Base-by-base conservation (phyloP, 2,888 invertebrate genomes). In the Polydrusus pterygomalis region DNA sequence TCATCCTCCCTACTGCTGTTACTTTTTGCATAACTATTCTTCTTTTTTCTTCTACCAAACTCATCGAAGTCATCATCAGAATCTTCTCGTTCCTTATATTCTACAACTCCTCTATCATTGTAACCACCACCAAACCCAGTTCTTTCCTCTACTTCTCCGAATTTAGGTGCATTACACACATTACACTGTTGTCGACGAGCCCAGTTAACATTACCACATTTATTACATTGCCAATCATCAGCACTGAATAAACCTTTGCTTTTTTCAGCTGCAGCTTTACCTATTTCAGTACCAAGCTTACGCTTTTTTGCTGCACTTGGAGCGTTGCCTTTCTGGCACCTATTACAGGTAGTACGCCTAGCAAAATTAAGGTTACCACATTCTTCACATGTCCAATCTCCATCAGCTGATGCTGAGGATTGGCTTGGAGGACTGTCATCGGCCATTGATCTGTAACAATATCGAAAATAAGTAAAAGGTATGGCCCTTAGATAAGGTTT, bases 181-280 rank as follows among this genome's bases (percentile, higher is more conserved):
- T 99, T 99, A 89, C 99, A 99, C 70, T 96, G 96, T 84, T 94
- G 94, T 70, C 99, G 91, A 79, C 98, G 91, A 25, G 99, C 98
- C 99, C 98, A 98, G 88, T 99, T 99, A 11, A 99, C 99, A 88
- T 99, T 99, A n/a, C 98, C 98, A 89, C 99, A 99, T 90, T 98
- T 98, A 88, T 96, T 97, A 88, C 99, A 99, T 86, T 98, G 97
- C 99, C 99, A 99, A 88, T 99, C 99, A 87, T 99, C 99, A 45
- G 99, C 99, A 88, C 97, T 97, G 87, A 92, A 93, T 76, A 98
- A 90, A n/a, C 98, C 98, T 82, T 97, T 93, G 84, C 97, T 97
- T 88, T 99, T 99, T 87, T 99, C 99, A 0, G 99, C 99, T 43
- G 98, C 97, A 20, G 95, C 96, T 89, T 99, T 99, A 3, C 99